Conservation (phyloP, 2,888 invertebrate species). For the Apamea sordens region DNA sequence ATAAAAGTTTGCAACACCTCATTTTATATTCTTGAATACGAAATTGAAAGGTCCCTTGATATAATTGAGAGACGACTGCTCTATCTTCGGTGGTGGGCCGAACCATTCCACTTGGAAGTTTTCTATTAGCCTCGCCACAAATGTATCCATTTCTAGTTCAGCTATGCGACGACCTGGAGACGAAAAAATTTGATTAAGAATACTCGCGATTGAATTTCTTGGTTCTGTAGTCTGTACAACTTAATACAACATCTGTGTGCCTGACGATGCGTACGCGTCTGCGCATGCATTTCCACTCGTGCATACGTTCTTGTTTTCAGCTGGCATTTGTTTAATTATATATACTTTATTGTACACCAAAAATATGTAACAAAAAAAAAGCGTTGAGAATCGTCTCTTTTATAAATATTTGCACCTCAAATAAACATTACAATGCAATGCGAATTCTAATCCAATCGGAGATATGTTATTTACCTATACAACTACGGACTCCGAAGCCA, state of each 20-base stretch:
- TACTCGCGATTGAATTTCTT: background rate
- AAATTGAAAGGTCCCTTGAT: conserved; percentile 80
- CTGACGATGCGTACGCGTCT: background rate
- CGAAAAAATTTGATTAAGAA: background rate
- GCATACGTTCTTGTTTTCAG: background rate
- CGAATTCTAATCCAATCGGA: background rate
- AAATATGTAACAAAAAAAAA: too few relatives aligned
- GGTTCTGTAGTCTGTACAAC: background rate
- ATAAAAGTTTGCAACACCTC: background rate
- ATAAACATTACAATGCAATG: background rate
- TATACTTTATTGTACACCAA: too few relatives aligned
- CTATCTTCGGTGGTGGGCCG: conserved; percentile 75
- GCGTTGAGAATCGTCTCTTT: background rate
- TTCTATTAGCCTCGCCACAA: conserved; percentile 78
- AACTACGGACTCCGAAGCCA: conserved; percentile 92
- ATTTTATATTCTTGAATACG: background rate
- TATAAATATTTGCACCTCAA: too few relatives aligned
- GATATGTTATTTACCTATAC: conserved; percentile 88
- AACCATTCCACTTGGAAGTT: conserved; percentile 78
- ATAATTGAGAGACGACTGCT: conserved; percentile 76
- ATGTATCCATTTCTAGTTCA: conserved; percentile 90
- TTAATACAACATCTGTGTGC: background rate
- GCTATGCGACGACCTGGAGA: conserved; percentile 90
- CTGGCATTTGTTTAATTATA: too few relatives aligned
- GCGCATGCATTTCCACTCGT: background rate